Evolutionary conservation across 2,113 vertebrate species (phyloP).

Genomic region (Oreochromis aureus): DNA sequence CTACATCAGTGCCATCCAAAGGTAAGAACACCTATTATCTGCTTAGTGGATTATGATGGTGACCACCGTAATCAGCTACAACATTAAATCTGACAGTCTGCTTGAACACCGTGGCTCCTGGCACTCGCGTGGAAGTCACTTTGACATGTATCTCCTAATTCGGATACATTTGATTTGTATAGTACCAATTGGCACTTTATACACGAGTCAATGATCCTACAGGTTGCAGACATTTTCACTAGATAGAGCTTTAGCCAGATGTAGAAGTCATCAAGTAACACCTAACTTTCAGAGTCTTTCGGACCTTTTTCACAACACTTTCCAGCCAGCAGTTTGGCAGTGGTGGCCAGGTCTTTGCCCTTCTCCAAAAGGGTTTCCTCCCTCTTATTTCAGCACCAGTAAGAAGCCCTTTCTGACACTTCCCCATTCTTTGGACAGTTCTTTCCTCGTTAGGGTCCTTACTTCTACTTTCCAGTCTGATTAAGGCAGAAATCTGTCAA

Average conservation of each 20-base stretch:
- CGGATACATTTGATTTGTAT: background rate
- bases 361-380: no score
- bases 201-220: rapidly evolving
- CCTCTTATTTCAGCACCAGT: no score
- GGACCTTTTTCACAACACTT: no score
- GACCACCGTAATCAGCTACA: background rate
- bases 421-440: background rate
- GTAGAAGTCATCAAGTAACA: background rate
- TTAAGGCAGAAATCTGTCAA: background rate
- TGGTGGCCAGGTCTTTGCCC: no score
- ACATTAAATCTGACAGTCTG: background rate
- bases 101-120: background rate
- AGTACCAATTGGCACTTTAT: background rate
- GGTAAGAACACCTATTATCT: slow-evolving; percentile 11
- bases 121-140: background rate
- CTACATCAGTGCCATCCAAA: slow-evolving; percentile 27
- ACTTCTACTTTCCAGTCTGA: background rate
- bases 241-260: background rate
- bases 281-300: no score
- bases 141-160: background rate
- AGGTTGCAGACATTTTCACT: background rate
- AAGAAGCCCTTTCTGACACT: background rate
- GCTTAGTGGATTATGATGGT: background rate
- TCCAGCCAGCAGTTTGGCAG: no score
- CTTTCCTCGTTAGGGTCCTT: background rate